Conservation (phyloP, 2,797 vertebrate species). For the Dendrocincla tyrannina region DNA sequence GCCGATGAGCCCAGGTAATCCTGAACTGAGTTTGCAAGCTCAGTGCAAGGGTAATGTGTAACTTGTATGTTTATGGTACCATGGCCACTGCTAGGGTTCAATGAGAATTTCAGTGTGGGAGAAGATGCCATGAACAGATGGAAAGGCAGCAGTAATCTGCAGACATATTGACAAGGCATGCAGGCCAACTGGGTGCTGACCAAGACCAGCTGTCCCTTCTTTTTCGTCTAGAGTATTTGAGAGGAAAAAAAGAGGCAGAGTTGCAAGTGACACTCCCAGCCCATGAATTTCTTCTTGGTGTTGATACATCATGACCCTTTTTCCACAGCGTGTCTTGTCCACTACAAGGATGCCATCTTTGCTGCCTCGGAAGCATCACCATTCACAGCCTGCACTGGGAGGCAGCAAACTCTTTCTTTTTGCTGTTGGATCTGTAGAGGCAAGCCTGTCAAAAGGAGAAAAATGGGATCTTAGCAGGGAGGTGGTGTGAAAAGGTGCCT, state of each 20-base stretch:
- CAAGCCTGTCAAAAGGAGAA: neutral
- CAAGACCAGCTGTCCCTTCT: constrained; percentile 45
- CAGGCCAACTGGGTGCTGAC: constrained; percentile 38
- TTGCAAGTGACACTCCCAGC: neutral
- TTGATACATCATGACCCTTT: neutral
- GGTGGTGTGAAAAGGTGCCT: neutral
- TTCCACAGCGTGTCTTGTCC: neutral
- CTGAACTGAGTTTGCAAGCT: neutral
- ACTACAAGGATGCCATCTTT: neutral
- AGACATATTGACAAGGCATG: neutral
- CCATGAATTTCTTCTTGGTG: neutral
- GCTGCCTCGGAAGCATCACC: neutral
- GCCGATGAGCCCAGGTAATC: neutral
- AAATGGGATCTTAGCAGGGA: neutral
- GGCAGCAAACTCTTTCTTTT: neutral
- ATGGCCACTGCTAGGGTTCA: neutral
- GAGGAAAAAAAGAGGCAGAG: neutral
- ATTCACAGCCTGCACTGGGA: neutral
- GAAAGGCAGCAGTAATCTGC: constrained; percentile 18
- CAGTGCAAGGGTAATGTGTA: neutral
- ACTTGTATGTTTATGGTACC: neutral
- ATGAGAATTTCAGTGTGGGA: neutral
- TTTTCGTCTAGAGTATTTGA: neutral
- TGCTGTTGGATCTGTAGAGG: neutral
- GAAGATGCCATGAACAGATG: constrained; percentile 23